Evolutionary conservation across 2,888 invertebrate genomes (phyloP).

Genomic region (Asteroscopus sphinx): DNA sequence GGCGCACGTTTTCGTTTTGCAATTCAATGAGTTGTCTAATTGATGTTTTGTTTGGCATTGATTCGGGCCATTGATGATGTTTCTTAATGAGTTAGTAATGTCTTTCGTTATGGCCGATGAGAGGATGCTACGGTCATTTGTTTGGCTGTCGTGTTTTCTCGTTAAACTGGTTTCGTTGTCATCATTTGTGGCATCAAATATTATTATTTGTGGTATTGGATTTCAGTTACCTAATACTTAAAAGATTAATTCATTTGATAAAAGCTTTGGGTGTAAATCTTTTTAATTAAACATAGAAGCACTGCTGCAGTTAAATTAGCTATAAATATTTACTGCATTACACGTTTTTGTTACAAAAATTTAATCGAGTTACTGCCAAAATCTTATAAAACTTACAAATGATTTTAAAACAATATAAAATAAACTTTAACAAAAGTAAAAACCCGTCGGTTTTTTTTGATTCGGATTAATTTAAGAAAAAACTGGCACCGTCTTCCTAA

Average conservation of each 20-base stretch:
- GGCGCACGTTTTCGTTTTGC: slow-evolving; percentile 82
- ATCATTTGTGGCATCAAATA: slow-evolving; percentile 34
- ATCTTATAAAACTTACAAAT: background rate
- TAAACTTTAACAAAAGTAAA: no score
- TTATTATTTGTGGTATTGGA: slow-evolving; percentile 18
- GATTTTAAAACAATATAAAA: no score
- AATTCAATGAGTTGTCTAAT: slow-evolving; percentile 81
- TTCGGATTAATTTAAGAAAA: no score
- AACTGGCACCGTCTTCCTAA: no score
- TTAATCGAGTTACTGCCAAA: background rate
- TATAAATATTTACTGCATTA: background rate
- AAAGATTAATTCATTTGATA: background rate
- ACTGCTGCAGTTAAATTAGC: no score
- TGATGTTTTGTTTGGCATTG: slow-evolving; percentile 78
- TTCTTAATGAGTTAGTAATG: slow-evolving; percentile 50
- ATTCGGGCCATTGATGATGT: slow-evolving; percentile 66
- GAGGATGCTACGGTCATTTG: slow-evolving; percentile 39
- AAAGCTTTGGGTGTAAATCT: no score
- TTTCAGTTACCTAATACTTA: slow-evolving; percentile 15
- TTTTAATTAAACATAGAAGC: no score
- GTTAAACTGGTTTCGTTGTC: slow-evolving; percentile 44
- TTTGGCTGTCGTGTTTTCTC: slow-evolving; percentile 22
- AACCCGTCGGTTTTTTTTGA: no score
- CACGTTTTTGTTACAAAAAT: background rate
- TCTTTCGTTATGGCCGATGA: slow-evolving; percentile 24